Evolutionary conservation across 2,888 invertebrate species (phyloP), one percentile per base, ranked within the genome.

Genomic region (Pantelozetes paolii): DNA sequence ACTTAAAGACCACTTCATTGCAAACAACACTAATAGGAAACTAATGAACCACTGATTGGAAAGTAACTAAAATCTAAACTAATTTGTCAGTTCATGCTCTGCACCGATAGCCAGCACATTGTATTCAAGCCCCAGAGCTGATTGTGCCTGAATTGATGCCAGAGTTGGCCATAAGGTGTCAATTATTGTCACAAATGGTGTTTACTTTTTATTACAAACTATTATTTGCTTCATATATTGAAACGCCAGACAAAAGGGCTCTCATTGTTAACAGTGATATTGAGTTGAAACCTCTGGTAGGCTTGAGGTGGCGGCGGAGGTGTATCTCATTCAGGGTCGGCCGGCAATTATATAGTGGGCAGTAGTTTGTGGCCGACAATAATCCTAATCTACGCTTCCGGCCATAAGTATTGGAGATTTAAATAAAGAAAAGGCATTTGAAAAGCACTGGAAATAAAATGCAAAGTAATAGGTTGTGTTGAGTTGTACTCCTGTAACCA

Each of bases 301-400:
- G 18, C 18, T 5, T 48, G 20, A n/a, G 15, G 48, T n/a, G 48
- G 48, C 5, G 48, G 48, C 48, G 57, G 57, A 57, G 57, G 57
- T 57, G 57, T 57, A 57, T 57, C 57, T 57, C 6, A 57, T 57
- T 57, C 57, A 26, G 23, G 5, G 28, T 6, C 26, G 57, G 26
- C 20, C 57, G 26, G 26, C 57, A 57, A 57, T 57, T 57, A n/a
- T 48, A 57, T 57, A 23, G 57, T 57, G 57, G 20, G 50, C 57
- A 57, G 57, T 57, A 57, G 11, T 57, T 57, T 57, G 57, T 57
- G 57, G 57, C 26, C 26, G 23, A 57, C 57, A 23, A 9, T 57
- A 57, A 57, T 57, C 57, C 57, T 57, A 57, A 57, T 57, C 5
- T 26, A 20, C 18, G 57, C 57, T 57, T 57, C 57, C 57, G 57